Evolutionary conservation across 2,888 invertebrate genomes (phyloP).

Genomic region (Chorisops tibialis): DNA sequence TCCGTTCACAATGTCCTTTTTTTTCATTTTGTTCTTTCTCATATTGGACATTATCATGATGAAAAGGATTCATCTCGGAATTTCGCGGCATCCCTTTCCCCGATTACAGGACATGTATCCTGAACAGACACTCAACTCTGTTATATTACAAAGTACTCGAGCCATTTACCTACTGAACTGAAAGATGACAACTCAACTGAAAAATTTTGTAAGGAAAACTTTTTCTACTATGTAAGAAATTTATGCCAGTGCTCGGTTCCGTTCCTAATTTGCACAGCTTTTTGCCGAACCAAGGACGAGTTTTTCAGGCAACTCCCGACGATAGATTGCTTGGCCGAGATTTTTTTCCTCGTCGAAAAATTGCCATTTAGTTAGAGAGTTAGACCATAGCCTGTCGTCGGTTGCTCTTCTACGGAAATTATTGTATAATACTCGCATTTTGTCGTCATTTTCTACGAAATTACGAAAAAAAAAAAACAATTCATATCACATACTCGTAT

Average conservation of each 20-base stretch:
- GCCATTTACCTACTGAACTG: constrained; percentile 6
- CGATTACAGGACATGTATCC: too few species aligned
- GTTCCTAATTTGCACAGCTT: constrained; percentile 16
- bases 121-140: too few species aligned
- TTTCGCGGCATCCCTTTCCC: too few species aligned
- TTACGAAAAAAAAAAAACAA: constrained; percentile 12
- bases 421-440: too few species aligned
- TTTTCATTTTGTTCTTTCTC: too few species aligned
- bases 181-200: constrained; percentile 14
- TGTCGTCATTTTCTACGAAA: neutral
- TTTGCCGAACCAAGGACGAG: too few species aligned
- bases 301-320: too few species aligned
- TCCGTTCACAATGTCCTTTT: too few species aligned
- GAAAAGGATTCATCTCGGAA: too few species aligned
- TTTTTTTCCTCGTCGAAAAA: neutral
- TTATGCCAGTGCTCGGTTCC: constrained; percentile 19
- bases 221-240: constrained; percentile 20
- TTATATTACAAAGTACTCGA: too few species aligned
- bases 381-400: constrained; percentile 15
- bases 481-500: too few species aligned
- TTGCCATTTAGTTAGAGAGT: constrained; percentile 19
- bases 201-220: constrained; percentile 6
- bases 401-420: neutral
- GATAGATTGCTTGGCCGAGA: neutral
- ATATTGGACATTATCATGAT: too few species aligned